A percentile compares a stretch with the other conserved stretches of the same genome.
These are phyloP conservation scores for Mus minutoides DNA, from an alignment of 2,797 vertebrate genomes.

Conservation along the genomic window DNA sequence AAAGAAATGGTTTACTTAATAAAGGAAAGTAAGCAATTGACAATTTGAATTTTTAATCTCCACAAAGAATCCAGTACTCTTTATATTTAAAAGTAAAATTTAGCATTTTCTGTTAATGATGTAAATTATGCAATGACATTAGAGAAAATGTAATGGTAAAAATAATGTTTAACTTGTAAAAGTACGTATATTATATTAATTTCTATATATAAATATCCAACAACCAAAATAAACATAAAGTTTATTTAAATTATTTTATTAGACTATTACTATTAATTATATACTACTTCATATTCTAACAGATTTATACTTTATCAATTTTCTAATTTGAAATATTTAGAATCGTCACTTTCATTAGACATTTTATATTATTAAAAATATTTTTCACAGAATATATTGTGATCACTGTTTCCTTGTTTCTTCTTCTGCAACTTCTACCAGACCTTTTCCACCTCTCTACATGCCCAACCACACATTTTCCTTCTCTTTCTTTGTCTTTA, in stretches of 20 bases:
- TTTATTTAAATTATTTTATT: slow-evolving; percentile 33
- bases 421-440: not conserved
- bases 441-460: too few relatives aligned
- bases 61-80: slow-evolving; percentile 59
- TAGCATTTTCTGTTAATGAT: not conserved
- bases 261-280: slow-evolving; percentile 37
- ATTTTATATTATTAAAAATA: not conserved
- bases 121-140: not conserved
- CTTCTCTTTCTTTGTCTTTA: not conserved
- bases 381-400: not conserved
- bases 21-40: slow-evolving; percentile 78
- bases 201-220: not conserved
- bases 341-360: slow-evolving; percentile 22
- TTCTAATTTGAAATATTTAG: slow-evolving; percentile 48
- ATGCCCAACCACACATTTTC: not conserved
- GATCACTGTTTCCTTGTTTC: not conserved
- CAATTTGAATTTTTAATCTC: slow-evolving; percentile 71
- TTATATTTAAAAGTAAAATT: slow-evolving; percentile 66
- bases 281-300: slow-evolving; percentile 46
- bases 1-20: slow-evolving; percentile 80
- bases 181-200: not conserved
- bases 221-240: slow-evolving; percentile 56
- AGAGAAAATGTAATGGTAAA: slow-evolving; percentile 68
- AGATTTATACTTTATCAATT: slow-evolving; percentile 30
- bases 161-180: slow-evolving; percentile 34